Evolutionary conservation across 1,140 invertebrate species (phyloP), one percentile per base, ranked within the genome.

Genomic region (Zaprionus capensis): DNA sequence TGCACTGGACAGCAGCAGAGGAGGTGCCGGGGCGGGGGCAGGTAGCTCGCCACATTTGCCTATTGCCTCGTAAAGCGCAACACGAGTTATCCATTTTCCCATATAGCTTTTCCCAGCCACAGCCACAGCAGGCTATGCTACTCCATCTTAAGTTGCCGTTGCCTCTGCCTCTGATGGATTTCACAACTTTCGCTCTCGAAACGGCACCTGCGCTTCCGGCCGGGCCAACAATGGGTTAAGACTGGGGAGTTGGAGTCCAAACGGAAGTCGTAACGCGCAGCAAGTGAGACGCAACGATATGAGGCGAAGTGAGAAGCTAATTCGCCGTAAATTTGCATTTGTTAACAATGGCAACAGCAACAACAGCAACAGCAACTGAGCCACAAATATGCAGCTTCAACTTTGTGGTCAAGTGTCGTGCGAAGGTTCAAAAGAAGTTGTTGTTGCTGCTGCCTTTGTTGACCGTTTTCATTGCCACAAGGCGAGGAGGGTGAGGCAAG

Each of bases 161-260:
- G 31, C 31, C 31, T 11, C 31, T 4, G 9, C 41, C n/a, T 17
- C 41, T 86, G 80, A 34, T 15, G 68, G 78, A 90, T 88, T 88
- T 88, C 84, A 81, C 85, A 88, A 88, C 84, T 88, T 88, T 88
- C 84, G 84, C 84, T 87, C 75, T 77, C 64, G 71, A 62, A 68
- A 63, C 71, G 71, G 57, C 70, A 67, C 58, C 59, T 63, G 63
- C 22, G 75, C 84, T 90, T 88, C 84, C 84, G 84, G 71, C 22
- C 26, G 28, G 31, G 67, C 63, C 83, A 83, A 88, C 83, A 83
- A 86, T 82, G 76, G 80, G 64, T 73, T 73, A 83, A 76, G 31
- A 34, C 56, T 26, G 24, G 24, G 57, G 61, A 38, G 46, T 22
- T 22, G 46, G 46, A 15, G 5, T n/a, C 1, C 57, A 44, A 90